Conservation (phyloP, 2,888 invertebrate species). For the Nymphalis urticae region DNA sequence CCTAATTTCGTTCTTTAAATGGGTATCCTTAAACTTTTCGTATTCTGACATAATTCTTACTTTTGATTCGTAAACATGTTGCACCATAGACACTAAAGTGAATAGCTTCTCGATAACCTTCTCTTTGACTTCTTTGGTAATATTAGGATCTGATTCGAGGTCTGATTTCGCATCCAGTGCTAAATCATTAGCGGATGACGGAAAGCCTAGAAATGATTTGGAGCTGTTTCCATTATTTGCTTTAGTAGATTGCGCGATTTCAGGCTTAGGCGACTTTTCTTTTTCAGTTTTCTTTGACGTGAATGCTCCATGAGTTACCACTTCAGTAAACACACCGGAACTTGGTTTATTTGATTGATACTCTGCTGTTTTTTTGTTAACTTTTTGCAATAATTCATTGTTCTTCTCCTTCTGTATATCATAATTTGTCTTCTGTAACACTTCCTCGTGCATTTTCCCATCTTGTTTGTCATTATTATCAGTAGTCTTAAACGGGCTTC, state of each 20-base stretch:
- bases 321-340: conserved; percentile 73
- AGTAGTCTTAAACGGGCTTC: conserved; percentile 56
- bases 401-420: conserved; percentile 71
- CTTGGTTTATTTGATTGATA: conserved; percentile 70
- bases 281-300: conserved; percentile 59
- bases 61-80: conserved; percentile 74
- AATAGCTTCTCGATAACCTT: conserved; percentile 74
- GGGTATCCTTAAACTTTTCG: conserved; percentile 72
- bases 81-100: conserved; percentile 72
- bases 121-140: conserved; percentile 69
- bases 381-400: conserved; percentile 65
- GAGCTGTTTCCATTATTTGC: conserved; percentile 55
- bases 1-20: conserved; percentile 67
- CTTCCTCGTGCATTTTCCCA: conserved; percentile 58
- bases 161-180: conserved; percentile 74
- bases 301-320: conserved; percentile 73
- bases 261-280: conserved; percentile 53
- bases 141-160: conserved; percentile 71
- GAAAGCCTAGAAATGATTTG: conserved; percentile 69
- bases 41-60: conserved; percentile 72
- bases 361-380: conserved; percentile 69
- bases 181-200: conserved; percentile 75
- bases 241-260: conserved; percentile 45
- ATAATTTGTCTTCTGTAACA: conserved; percentile 60
- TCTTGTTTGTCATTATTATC: conserved; percentile 44